A percentile compares a stretch with the other conserved stretches of the same genome.
phyloP scores from a whole-genome alignment of 2,113 vertebrate genomes.

The Paralichthys olivaceus region DNA sequence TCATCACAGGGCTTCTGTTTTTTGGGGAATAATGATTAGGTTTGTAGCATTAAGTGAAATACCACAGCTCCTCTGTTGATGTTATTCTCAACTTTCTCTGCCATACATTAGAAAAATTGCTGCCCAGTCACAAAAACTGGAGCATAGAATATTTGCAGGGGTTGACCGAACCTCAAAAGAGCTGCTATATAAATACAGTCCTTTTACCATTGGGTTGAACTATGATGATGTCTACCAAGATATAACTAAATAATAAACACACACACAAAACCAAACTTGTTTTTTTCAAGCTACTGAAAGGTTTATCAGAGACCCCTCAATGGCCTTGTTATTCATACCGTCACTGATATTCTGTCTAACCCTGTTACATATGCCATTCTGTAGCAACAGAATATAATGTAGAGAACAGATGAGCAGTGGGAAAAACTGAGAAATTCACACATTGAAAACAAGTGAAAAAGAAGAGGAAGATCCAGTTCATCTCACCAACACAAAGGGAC shows the following conservation, averaged over 20 bases:
- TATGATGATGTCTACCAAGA: too few relatives aligned
- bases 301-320: not conserved
- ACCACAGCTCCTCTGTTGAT: not conserved
- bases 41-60: not conserved
- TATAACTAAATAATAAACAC: not conserved
- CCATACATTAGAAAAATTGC: not conserved
- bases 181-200: too few relatives aligned
- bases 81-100: not conserved
- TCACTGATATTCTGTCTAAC: not conserved
- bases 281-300: not conserved
- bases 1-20: conserved; percentile 4
- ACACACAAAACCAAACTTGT: not conserved
- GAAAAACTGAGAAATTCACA: too few relatives aligned
- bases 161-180: too few relatives aligned
- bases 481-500: conserved; percentile 7
- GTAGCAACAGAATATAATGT: not conserved
- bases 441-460: not conserved
- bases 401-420: not conserved
- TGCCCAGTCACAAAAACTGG: not conserved
- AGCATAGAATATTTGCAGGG: not conserved
- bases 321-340: not conserved
- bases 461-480: conserved; percentile 1
- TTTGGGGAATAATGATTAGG: not conserved
- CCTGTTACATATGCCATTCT: not conserved
- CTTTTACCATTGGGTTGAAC: not conserved